These are phyloP conservation scores for Rattus rattus DNA, from an alignment of 2,113 vertebrate genomes.

Conservation along the genomic window DNA sequence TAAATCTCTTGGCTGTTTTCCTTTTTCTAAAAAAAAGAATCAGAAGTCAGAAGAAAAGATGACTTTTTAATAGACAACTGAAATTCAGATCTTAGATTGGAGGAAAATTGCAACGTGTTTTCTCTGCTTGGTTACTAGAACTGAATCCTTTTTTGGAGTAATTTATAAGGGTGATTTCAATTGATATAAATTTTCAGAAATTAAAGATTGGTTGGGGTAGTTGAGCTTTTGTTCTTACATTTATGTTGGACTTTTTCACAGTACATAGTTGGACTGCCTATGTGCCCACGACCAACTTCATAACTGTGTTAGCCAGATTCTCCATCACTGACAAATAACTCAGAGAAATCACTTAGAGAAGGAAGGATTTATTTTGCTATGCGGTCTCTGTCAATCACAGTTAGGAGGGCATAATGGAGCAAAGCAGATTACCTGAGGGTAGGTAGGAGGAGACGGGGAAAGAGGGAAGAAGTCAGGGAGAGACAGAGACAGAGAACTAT, in stretches of 20 bases:
- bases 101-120: neutral
- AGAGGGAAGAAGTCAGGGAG: neutral
- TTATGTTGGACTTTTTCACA: neutral
- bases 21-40: neutral
- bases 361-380: neutral
- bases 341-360: neutral
- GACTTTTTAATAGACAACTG: neutral
- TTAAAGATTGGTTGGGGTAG: neutral
- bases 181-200: neutral
- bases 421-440: neutral
- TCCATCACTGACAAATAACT: neutral
- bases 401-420: too few species aligned
- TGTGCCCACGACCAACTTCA: slow-evolving; percentile 1
- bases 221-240: neutral
- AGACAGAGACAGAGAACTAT: too few species aligned
- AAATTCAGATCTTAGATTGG: neutral
- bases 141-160: neutral
- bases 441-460: too few species aligned
- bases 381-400: neutral
- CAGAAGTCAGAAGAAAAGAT: neutral
- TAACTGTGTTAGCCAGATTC: neutral
- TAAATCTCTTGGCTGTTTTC: slow-evolving; percentile 10
- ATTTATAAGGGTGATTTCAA: slow-evolving; percentile 38
- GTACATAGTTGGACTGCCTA: neutral
- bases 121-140: neutral